Evolutionary conservation across 2,113 vertebrate genomes (phyloP).

Genomic region (Erythrolamprus reginae): DNA sequence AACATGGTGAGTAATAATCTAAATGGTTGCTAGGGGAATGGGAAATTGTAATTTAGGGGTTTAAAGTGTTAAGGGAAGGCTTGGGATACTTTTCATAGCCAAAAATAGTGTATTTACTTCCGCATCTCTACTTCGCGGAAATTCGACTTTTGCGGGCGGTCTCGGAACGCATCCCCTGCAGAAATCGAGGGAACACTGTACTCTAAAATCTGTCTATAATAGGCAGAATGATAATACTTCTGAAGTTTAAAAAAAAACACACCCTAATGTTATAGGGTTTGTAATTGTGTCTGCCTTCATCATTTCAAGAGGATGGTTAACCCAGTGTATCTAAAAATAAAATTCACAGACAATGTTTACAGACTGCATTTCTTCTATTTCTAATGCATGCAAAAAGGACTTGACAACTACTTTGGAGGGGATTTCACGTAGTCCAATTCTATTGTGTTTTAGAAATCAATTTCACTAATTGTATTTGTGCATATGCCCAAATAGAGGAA

Average conservation of each 20-base stretch:
- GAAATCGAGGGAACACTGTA: too few relatives aligned
- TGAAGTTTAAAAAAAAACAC: neutral
- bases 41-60: too few relatives aligned
- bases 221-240: neutral
- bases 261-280: neutral
- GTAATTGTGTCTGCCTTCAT: neutral
- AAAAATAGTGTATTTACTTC: too few relatives aligned
- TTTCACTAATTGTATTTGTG: neutral
- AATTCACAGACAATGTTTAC: neutral
- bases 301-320: neutral
- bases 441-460: neutral
- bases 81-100: too few relatives aligned
- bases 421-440: neutral
- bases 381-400: neutral
- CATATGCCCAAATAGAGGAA: neutral
- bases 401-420: neutral
- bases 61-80: too few relatives aligned
- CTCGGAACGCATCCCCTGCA: too few relatives aligned
- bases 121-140: too few relatives aligned
- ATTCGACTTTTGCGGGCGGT: too few relatives aligned
- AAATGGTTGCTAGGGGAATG: too few relatives aligned
- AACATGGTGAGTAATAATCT: too few relatives aligned
- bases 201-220: neutral
- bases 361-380: neutral
- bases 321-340: neutral